Percentiles rank a stretch among this genome's conserved stretches.
Evolutionary conservation across 2,888 invertebrate genomes (phyloP).

Genomic region (Mesorhabditis spiculigera): DNA sequence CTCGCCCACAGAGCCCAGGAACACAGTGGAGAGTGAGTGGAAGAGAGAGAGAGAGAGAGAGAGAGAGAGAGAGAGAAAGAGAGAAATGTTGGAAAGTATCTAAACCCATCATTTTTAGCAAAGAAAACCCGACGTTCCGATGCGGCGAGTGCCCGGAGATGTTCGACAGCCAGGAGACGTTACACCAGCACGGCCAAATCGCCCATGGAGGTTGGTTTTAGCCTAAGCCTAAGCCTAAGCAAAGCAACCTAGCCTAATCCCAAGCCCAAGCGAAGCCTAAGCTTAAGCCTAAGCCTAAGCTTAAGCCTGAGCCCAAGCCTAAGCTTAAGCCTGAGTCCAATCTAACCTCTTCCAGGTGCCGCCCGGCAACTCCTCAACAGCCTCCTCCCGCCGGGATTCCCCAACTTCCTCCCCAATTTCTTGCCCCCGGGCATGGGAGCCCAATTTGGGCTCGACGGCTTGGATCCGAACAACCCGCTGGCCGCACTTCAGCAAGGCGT

Average conservation of each 20-base stretch:
- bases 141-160: constrained; percentile 96
- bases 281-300: background rate
- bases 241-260: too few species aligned
- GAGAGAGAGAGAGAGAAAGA: background rate
- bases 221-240: background rate
- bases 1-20: constrained; percentile 22
- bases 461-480: background rate
- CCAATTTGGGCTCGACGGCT: constrained; percentile 1
- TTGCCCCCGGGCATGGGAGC: constrained; percentile 8
- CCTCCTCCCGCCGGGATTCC: constrained; percentile 9
- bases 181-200: constrained; percentile 95
- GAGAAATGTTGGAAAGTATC: background rate
- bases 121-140: constrained; percentile 68
- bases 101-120: constrained; percentile 1
- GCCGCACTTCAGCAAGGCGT: background rate
- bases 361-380: constrained; percentile 9
- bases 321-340: background rate
- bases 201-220: constrained; percentile 80
- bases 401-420: constrained; percentile 10
- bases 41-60: background rate
- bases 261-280: background rate
- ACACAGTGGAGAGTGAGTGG: constrained; percentile 12
- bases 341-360: constrained; percentile 57
- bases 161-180: constrained; percentile 95
- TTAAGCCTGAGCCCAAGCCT: too few species aligned